Conservation (phyloP, 2,797 vertebrate genomes). For the Sebastes ruberrimus region DNA sequence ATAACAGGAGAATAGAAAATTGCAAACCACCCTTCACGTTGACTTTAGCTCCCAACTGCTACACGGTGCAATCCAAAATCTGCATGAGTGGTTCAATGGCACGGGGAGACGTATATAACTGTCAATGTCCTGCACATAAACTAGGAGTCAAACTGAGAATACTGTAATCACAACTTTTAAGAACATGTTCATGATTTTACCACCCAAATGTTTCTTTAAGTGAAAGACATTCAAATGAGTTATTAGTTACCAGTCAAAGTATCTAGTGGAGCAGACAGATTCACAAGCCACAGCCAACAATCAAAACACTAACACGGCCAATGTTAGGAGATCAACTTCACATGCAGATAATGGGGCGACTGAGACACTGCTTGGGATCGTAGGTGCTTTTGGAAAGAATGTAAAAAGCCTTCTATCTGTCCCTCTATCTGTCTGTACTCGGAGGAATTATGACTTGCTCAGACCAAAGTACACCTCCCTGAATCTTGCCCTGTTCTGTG, state of each 20-base stretch:
- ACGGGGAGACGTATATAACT: background rate
- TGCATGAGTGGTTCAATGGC: background rate
- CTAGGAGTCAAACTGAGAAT: background rate
- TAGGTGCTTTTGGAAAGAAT: conserved; percentile 13
- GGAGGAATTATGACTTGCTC: conserved; percentile 35
- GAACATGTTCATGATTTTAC: background rate
- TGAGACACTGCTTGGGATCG: background rate
- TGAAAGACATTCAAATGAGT: background rate
- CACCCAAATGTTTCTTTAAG: background rate
- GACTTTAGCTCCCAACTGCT: background rate
- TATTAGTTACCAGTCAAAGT: background rate
- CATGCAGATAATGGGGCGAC: background rate
- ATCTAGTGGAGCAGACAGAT: background rate
- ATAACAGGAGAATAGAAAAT: background rate
- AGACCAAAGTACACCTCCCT: conserved; percentile 19
- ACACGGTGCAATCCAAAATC: background rate
- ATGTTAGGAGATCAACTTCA: background rate
- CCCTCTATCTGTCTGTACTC: background rate
- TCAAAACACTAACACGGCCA: background rate
- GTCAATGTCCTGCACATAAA: background rate
- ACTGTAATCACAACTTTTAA: background rate
- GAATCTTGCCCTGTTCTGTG: conserved; percentile 49
- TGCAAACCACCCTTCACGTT: background rate
- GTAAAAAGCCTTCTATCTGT: conserved; percentile 14
- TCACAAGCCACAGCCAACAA: background rate